Evolutionary conservation across 2,888 invertebrate genomes (phyloP).

Genomic region (Molorchus minor): DNA sequence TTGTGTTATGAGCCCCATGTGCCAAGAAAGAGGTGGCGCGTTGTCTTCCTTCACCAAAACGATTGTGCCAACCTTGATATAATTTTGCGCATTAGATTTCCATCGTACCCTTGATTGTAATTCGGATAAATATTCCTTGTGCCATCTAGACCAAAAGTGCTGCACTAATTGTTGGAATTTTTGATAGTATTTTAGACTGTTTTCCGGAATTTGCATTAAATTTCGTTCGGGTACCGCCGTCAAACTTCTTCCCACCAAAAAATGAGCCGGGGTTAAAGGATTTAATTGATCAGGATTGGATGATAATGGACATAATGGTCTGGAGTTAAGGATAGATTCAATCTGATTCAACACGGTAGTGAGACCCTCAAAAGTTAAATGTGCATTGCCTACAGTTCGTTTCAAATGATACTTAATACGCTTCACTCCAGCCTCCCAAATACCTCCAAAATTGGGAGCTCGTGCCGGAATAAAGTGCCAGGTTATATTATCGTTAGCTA

Average conservation of each 20-base stretch:
- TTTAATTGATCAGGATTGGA: slow-evolving; percentile 5
- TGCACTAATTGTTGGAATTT: slow-evolving; percentile 18
- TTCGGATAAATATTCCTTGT: slow-evolving; percentile 27
- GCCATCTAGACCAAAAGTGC: slow-evolving; percentile 33
- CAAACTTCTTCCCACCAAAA: background rate
- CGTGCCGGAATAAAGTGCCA: slow-evolving; percentile 5
- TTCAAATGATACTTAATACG: background rate
- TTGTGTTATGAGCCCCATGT: background rate
- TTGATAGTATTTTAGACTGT: slow-evolving; percentile 1
- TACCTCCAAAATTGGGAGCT: slow-evolving; percentile 3
- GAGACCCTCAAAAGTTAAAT: slow-evolving; percentile 1
- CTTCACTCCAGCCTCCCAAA: slow-evolving; percentile 4
- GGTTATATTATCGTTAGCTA: background rate
- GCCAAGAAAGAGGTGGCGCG: slow-evolving; percentile 2
- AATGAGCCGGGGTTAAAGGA: background rate
- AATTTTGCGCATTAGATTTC: slow-evolving; percentile 11
- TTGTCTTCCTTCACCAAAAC: slow-evolving; percentile 11
- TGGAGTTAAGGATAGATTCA: slow-evolving; percentile 6
- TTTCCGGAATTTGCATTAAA: background rate
- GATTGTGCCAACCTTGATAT: slow-evolving; percentile 1
- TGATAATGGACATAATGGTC: background rate
- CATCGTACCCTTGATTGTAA: slow-evolving; percentile 32
- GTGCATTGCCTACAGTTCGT: background rate
- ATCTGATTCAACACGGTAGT: background rate
- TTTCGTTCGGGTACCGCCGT: slow-evolving; percentile 1